Conservation (phyloP, 2,113 vertebrate species). For the Phaetusa simplex region DNA sequence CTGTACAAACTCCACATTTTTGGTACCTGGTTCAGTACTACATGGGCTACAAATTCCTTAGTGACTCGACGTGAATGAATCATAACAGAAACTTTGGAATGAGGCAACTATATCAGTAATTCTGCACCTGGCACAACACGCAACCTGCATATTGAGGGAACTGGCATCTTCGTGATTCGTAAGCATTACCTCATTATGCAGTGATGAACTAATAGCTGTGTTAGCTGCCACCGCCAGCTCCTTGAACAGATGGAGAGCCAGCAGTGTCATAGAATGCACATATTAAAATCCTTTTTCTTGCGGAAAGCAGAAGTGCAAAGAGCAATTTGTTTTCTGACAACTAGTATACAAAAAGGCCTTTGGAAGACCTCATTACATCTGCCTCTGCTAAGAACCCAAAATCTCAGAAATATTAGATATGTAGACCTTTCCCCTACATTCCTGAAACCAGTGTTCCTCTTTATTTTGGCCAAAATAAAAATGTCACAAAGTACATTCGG, state of each 20-base stretch:
- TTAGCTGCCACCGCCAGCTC: background rate
- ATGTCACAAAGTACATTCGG: background rate
- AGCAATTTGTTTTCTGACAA: background rate
- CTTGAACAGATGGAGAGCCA: background rate
- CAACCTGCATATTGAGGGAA: background rate
- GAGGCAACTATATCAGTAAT: background rate
- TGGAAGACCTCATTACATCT: background rate
- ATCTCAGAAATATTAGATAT: background rate
- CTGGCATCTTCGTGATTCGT: background rate
- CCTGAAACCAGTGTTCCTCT: background rate
- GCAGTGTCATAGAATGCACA: background rate
- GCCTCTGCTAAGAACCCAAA: background rate
- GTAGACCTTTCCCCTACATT: background rate
- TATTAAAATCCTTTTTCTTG: background rate
- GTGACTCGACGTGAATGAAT: background rate
- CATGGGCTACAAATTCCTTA: background rate
- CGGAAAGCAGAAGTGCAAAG: background rate
- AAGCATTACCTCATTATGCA: background rate
- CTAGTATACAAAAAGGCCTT: background rate
- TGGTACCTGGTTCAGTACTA: background rate
- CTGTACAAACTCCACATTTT: background rate
- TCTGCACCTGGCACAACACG: background rate
- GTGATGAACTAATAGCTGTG: background rate
- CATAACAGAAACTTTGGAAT: background rate
- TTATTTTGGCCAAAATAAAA: background rate